These are phyloP conservation scores for Leontocebus nigricollis DNA, from an alignment of 2,797 vertebrate species.

Conservation along the genomic window DNA sequence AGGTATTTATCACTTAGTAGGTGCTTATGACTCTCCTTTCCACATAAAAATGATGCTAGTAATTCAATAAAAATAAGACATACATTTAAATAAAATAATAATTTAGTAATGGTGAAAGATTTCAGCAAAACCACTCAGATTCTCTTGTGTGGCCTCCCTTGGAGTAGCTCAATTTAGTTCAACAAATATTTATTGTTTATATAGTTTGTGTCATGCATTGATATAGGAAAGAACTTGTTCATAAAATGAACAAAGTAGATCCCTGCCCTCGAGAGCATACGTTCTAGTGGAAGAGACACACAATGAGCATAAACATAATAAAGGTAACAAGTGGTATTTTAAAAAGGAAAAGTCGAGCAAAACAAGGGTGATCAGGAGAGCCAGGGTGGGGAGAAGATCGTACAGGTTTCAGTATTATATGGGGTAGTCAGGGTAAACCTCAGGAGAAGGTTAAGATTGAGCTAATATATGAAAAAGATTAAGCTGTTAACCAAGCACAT, in stretches of 20 bases:
- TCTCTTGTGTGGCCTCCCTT: background rate
- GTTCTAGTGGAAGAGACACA: background rate
- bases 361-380: background rate
- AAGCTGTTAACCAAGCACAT: background rate
- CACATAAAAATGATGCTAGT: background rate
- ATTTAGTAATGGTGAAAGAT: background rate
- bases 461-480: background rate
- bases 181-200: background rate
- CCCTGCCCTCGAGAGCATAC: background rate
- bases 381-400: background rate
- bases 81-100: background rate
- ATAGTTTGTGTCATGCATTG: background rate
- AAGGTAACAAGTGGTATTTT: background rate
- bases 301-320: background rate
- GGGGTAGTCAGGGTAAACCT: background rate
- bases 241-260: background rate
- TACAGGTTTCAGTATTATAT: background rate
- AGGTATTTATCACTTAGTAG: background rate
- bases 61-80: slow-evolving; percentile 7
- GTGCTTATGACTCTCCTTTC: background rate
- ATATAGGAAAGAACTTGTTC: background rate
- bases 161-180: background rate
- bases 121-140: background rate
- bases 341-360: background rate
- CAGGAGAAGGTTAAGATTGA: background rate